Percentiles rank a stretch among this genome's conserved stretches.
Evolutionary conservation across 2,797 vertebrate genomes (phyloP).

Genomic region (Anniella stebbinsi): DNA sequence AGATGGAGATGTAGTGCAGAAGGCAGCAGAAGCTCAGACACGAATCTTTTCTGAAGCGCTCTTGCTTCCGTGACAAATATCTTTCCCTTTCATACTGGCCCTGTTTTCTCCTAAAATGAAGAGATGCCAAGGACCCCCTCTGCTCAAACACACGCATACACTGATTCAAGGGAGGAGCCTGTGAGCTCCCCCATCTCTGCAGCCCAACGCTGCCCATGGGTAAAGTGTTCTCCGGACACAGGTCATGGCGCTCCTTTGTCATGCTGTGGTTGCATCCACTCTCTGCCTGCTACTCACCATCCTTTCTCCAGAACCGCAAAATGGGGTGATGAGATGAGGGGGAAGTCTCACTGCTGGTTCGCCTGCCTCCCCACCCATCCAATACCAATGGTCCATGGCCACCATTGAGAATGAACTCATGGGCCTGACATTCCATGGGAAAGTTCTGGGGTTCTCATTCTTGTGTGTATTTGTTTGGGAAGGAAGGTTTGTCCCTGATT

Average conservation of each 20-base stretch:
- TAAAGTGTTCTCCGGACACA: not conserved
- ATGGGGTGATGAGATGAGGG: not conserved
- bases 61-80: not conserved
- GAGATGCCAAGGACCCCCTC: not conserved
- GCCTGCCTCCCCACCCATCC: not conserved
- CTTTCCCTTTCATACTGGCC: not conserved
- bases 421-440: not conserved
- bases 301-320: slow-evolving; percentile 14
- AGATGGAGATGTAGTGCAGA: not conserved
- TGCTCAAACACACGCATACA: not conserved
- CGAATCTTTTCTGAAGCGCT: not conserved
- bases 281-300: not conserved
- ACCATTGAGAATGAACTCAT: not conserved
- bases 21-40: not conserved
- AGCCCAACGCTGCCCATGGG: not conserved
- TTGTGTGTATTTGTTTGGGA: slow-evolving; percentile 7
- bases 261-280: slow-evolving; percentile 2
- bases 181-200: not conserved
- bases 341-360: not conserved
- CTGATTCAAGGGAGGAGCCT: too few species aligned
- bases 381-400: not conserved
- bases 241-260: not conserved
- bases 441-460: slow-evolving; percentile 8
- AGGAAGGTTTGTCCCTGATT: not conserved
- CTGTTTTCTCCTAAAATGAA: not conserved